Evolutionary conservation across 1,140 invertebrate genomes (phyloP).

Genomic region (Gryllus bimaculatus): DNA sequence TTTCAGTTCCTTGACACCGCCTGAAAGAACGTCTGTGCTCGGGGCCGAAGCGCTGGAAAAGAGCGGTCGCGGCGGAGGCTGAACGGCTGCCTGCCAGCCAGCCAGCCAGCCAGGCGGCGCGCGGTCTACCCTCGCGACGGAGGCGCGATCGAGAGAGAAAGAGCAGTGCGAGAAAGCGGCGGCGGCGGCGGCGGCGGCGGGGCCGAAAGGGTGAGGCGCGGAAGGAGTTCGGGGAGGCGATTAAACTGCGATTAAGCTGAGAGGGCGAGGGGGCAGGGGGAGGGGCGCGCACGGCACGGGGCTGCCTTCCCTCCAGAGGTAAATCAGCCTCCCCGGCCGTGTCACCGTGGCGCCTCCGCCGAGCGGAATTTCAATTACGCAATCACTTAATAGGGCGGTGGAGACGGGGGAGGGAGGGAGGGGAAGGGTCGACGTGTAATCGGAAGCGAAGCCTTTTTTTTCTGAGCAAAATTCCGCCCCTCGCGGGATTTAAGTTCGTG

Average conservation of each 20-base stretch:
- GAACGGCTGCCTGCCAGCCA: no score
- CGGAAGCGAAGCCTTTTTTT: not conserved
- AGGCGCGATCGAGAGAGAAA: no score
- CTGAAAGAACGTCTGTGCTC: no score
- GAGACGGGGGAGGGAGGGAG: not conserved
- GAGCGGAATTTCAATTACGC: conserved; percentile 1
- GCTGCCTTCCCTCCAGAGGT: not conserved
- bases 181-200: no score
- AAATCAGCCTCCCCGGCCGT: not conserved
- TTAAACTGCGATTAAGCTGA: conserved; percentile 4
- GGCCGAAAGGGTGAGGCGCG: not conserved
- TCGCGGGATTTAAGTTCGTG: not conserved
- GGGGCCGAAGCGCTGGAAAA: no score
- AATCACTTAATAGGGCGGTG: not conserved
- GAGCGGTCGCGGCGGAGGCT: no score
- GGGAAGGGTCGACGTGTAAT: not conserved
- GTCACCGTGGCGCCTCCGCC: not conserved
- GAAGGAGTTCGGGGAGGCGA: not conserved
- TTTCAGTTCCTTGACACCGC: no score
- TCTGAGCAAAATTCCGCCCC: not conserved
- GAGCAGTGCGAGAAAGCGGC: no score
- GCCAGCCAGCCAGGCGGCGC: no score
- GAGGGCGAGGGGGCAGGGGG: not conserved
- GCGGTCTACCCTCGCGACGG: no score
- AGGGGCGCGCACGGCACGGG: not conserved